Evolutionary conservation across 1,140 invertebrate genomes (phyloP).

Genomic region (Drosophila bifasciata): DNA sequence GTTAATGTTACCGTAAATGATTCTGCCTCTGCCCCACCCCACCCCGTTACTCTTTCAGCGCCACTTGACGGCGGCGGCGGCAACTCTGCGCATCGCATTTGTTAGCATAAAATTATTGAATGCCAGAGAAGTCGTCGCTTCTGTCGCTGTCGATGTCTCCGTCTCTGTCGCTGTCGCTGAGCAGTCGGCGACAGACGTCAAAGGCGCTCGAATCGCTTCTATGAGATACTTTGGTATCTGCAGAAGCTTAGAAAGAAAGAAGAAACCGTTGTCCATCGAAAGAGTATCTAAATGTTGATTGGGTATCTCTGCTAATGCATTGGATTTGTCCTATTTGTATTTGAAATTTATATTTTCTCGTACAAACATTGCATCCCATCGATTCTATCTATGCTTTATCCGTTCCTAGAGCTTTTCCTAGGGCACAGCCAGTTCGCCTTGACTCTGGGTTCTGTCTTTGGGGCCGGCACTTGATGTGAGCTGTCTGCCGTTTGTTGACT

Average conservation of each 20-base stretch:
- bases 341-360: too few relatives aligned
- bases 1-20: conserved; percentile 82
- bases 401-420: conserved; percentile 1
- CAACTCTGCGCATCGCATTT: conserved; percentile 61
- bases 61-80: conserved; percentile 64
- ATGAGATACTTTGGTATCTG: conserved; percentile 57
- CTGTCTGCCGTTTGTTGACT: conserved; percentile 50
- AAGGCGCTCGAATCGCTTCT: conserved; percentile 44
- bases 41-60: conserved; percentile 46
- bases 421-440: conserved; percentile 34
- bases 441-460: background rate
- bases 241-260: conserved; percentile 16
- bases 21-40: conserved; percentile 19
- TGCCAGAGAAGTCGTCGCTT: conserved; percentile 69
- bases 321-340: conserved; percentile 9
- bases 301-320: conserved; percentile 13
- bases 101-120: conserved; percentile 84
- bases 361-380: too few relatives aligned
- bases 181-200: conserved; percentile 59
- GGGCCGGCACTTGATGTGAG: conserved; percentile 27
- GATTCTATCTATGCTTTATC: background rate
- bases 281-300: conserved; percentile 6
- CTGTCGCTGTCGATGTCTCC: conserved; percentile 34
- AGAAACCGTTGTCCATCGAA: conserved; percentile 43
- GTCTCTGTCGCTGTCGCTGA: conserved; percentile 17